Conservation (phyloP, 2,888 invertebrate genomes). For the Asteroscopus sphinx region DNA sequence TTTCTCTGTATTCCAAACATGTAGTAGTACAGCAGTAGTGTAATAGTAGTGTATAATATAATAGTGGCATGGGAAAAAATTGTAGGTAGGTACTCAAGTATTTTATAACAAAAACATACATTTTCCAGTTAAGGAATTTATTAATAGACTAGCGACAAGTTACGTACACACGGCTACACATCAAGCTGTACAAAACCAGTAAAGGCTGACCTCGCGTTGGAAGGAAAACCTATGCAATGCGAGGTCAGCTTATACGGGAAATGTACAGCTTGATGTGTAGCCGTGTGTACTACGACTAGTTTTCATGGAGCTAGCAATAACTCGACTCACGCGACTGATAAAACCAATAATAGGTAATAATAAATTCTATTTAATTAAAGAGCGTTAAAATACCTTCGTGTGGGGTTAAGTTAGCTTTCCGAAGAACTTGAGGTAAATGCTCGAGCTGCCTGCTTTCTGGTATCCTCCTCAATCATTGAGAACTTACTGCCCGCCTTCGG, state of each 20-base stretch:
- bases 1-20: no score
- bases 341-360: conserved; percentile 52
- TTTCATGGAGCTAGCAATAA: conserved; percentile 5
- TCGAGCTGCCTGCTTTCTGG: conserved; percentile 40
- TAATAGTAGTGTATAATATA: no score
- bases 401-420: conserved; percentile 65
- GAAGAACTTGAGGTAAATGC: conserved; percentile 44
- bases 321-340: conserved; percentile 37
- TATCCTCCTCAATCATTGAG: conserved; percentile 46
- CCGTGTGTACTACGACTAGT: no score
- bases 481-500: conserved; percentile 19
- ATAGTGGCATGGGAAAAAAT: no score
- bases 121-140: not conserved
- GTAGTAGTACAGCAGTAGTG: no score
- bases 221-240: no score
- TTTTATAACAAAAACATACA: not conserved
- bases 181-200: no score
- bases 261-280: no score
- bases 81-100: no score
- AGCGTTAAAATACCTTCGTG: conserved; percentile 68
- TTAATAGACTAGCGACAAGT: not conserved
- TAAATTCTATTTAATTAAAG: conserved; percentile 70
- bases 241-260: no score
- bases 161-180: no score
- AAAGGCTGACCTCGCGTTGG: no score